phyloP scores from a whole-genome alignment of 2,888 invertebrate species.

The Brenthis hecate region DNA sequence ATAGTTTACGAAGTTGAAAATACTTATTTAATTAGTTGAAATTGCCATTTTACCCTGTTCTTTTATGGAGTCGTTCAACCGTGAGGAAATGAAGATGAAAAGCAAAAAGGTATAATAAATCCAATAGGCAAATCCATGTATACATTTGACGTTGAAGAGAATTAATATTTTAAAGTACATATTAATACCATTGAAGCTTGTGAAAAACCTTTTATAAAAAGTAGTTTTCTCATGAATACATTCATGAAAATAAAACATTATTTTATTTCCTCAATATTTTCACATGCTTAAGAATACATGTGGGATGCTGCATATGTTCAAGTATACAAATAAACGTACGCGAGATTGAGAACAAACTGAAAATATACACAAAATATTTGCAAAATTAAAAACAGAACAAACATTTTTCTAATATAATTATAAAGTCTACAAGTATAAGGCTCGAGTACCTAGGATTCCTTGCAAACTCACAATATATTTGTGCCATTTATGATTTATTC shows the following conservation, averaged over 20 bases:
- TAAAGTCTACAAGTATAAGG: too few relatives aligned
- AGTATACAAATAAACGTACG: too few relatives aligned
- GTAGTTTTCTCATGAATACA: background rate
- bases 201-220: slow-evolving; percentile 18
- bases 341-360: too few relatives aligned
- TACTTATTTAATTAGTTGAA: background rate
- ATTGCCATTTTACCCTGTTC: slow-evolving; percentile 4
- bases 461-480: too few relatives aligned
- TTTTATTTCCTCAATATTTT: slow-evolving; percentile 7
- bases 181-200: slow-evolving; percentile 24
- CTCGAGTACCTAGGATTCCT: too few relatives aligned
- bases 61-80: slow-evolving; percentile 21
- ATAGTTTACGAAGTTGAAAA: background rate
- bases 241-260: background rate
- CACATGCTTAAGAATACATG: background rate
- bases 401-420: too few relatives aligned
- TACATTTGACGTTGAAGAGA: slow-evolving; percentile 12
- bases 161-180: slow-evolving; percentile 31
- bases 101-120: slow-evolving; percentile 29
- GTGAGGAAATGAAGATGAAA: slow-evolving; percentile 29
- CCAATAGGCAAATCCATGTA: slow-evolving; percentile 26
- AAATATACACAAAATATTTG: too few relatives aligned
- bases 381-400: too few relatives aligned
- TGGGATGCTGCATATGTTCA: too few relatives aligned
- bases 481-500: too few relatives aligned